Evolutionary conservation across 1,140 invertebrate genomes (phyloP).

Genomic region (Dendrolimus punctatus): DNA sequence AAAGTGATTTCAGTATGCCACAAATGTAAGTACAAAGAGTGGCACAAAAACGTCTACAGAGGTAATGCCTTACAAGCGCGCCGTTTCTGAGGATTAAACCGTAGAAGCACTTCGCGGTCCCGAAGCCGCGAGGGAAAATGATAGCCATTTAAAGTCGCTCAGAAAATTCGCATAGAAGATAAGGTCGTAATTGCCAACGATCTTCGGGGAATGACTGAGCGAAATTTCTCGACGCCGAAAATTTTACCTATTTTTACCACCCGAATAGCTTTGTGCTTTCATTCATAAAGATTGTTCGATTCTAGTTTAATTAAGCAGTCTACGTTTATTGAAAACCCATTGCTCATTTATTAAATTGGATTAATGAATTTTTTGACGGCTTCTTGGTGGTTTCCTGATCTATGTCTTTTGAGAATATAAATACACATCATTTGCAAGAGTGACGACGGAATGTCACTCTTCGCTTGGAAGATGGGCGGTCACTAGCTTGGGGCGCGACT

Average conservation of each 20-base stretch:
- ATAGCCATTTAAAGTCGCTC: slow-evolving; percentile 49
- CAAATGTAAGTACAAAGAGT: slow-evolving; percentile 5
- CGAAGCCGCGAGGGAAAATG: slow-evolving; percentile 37
- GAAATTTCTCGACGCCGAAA: slow-evolving; percentile 20
- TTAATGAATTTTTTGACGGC: no score
- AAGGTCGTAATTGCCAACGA: slow-evolving; percentile 41
- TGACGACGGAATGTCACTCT: no score
- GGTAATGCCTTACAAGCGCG: slow-evolving; percentile 28
- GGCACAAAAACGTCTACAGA: slow-evolving; percentile 17
- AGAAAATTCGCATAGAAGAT: slow-evolving; percentile 47
- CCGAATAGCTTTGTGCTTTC: background rate
- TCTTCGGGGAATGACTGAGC: slow-evolving; percentile 26
- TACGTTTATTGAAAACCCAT: no score
- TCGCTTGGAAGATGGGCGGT: no score
- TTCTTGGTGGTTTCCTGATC: no score
- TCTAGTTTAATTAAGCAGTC: no score
- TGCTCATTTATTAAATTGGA: no score
- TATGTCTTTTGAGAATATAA: no score
- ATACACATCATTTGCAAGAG: no score
- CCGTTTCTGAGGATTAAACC: slow-evolving; percentile 26
- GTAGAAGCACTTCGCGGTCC: slow-evolving; percentile 22
- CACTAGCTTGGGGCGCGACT: no score
- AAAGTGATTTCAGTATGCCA: no score
- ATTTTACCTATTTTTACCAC: no score
- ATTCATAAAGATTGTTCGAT: background rate